These are phyloP conservation scores for Neoscelio sp. DNA, from an alignment of 2,888 invertebrate species.

Conservation along the genomic window DNA sequence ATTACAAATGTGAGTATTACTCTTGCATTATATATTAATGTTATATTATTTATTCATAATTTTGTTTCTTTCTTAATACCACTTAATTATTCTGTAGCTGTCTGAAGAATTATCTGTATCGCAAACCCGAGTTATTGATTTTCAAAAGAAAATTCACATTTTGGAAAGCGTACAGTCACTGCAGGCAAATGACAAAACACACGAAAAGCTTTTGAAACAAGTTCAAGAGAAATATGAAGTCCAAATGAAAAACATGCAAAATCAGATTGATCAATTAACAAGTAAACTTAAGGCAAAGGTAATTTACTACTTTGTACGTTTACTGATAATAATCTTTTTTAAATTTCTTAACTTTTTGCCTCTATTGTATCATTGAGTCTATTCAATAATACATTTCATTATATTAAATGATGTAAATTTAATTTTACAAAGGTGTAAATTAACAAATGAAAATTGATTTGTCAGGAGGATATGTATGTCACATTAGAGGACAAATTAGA, in stretches of 20 bases:
- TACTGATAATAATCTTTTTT: background rate
- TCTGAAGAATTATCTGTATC: constrained; percentile 76
- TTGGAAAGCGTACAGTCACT: constrained; percentile 77
- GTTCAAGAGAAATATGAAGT: constrained; percentile 83
- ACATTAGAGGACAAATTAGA: constrained; percentile 76
- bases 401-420: no score
- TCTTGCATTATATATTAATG: constrained; percentile 8
- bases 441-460: constrained; percentile 4
- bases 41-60: constrained; percentile 25
- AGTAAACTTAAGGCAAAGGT: constrained; percentile 81
- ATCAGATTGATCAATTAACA: constrained; percentile 82
- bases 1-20: no score
- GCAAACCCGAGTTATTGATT: constrained; percentile 75
- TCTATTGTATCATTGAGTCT: no score
- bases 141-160: constrained; percentile 78
- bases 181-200: constrained; percentile 76
- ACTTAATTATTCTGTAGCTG: no score
- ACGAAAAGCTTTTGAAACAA: constrained; percentile 83
- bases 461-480: constrained; percentile 76
- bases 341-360: no score
- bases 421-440: no score
- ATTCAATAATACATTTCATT: no score
- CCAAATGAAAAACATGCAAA: constrained; percentile 83
- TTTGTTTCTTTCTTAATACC: no score
- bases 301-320: no score